These are phyloP conservation scores for Augiades crinisus DNA, from an alignment of 2,888 invertebrate genomes.

Conservation along the genomic window DNA sequence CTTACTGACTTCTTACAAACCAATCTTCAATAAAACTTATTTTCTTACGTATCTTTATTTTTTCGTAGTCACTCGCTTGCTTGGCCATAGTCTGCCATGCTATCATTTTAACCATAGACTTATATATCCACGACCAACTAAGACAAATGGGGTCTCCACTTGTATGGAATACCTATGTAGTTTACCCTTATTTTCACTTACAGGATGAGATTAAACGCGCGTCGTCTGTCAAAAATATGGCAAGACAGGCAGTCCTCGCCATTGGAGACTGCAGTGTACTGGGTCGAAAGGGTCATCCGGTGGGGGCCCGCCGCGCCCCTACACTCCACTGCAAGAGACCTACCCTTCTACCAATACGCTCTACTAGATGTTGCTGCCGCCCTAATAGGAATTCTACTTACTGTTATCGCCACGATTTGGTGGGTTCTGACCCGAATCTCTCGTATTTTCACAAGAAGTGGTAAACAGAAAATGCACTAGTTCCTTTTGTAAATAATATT, in stretches of 20 bases:
- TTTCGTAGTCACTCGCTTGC: too few species aligned
- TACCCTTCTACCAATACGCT: slow-evolving; percentile 52
- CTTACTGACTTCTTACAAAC: too few species aligned
- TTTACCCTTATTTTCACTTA: slow-evolving; percentile 37
- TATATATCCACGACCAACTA: too few species aligned
- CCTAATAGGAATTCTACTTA: slow-evolving; percentile 40
- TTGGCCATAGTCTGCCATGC: too few species aligned
- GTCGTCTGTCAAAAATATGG: slow-evolving; percentile 73
- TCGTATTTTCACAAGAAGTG: slow-evolving; percentile 44
- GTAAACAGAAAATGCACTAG: slow-evolving; percentile 58
- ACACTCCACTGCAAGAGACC: slow-evolving; percentile 52
- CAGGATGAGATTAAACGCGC: slow-evolving; percentile 69
- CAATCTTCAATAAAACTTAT: too few species aligned
- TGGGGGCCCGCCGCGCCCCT: slow-evolving; percentile 61
- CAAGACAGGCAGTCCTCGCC: slow-evolving; percentile 74
- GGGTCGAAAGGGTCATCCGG: slow-evolving; percentile 78
- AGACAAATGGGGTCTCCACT: too few species aligned
- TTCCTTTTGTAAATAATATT: too few species aligned
- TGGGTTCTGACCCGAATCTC: slow-evolving; percentile 45
- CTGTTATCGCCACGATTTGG: slow-evolving; percentile 44
- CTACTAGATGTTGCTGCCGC: slow-evolving; percentile 60
- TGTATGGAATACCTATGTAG: too few species aligned
- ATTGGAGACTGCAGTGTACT: slow-evolving; percentile 80
- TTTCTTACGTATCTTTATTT: too few species aligned
- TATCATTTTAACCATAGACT: too few species aligned